These are phyloP conservation scores for Antennarius striatus DNA, from an alignment of 2,113 vertebrate species.

Conservation along the genomic window DNA sequence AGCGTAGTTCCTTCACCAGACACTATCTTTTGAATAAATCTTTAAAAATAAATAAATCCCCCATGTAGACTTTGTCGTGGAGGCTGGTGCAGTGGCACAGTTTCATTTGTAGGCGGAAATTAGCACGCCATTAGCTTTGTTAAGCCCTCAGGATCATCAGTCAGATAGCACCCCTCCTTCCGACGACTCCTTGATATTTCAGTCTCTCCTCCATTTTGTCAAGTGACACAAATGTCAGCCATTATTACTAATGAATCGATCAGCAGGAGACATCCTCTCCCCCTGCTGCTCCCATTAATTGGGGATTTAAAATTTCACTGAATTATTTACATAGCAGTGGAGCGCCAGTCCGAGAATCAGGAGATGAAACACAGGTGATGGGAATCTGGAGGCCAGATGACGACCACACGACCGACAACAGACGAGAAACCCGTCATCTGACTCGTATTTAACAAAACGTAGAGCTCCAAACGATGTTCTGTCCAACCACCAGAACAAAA, in stretches of 20 bases:
- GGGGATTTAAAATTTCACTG: constrained; percentile 71
- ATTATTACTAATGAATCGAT: constrained; percentile 76
- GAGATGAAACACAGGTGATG: constrained; percentile 54
- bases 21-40: too few species aligned
- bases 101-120: too few species aligned
- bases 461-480: too few species aligned
- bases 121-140: background rate
- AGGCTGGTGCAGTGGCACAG: background rate
- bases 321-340: constrained; percentile 78
- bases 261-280: constrained; percentile 67
- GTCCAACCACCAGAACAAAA: too few species aligned
- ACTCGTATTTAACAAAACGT: too few species aligned
- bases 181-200: constrained; percentile 13
- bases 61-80: background rate
- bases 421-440: too few species aligned
- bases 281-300: constrained; percentile 78
- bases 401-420: too few species aligned
- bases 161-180: constrained; percentile 2
- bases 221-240: constrained; percentile 74
- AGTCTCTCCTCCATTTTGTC: constrained; percentile 20
- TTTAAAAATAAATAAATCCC: too few species aligned
- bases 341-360: constrained; percentile 31
- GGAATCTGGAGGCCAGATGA: background rate
- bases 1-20: too few species aligned
- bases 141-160: background rate